Conservation (phyloP, 2,888 invertebrate genomes). For the Caenorhabditis sp. region DNA sequence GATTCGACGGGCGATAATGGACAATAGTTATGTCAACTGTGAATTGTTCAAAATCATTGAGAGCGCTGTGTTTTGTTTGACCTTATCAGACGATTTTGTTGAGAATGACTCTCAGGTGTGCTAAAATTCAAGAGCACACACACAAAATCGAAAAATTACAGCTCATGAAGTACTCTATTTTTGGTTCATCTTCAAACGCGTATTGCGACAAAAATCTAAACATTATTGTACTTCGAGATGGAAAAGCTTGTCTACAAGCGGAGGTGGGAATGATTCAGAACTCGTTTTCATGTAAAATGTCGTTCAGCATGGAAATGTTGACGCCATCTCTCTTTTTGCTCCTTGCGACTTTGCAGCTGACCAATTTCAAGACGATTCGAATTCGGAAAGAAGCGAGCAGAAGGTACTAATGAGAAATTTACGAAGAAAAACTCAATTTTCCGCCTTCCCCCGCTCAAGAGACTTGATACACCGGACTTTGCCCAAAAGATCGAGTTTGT, state of each 20-base stretch:
- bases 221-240: slow-evolving; percentile 50
- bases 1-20: slow-evolving; percentile 38
- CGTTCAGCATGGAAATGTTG: slow-evolving; percentile 72
- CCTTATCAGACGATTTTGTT: slow-evolving; percentile 37
- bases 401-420: slow-evolving; percentile 25
- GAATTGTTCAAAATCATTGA: slow-evolving; percentile 36
- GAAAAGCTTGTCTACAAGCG: slow-evolving; percentile 57
- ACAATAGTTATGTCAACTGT: slow-evolving; percentile 9
- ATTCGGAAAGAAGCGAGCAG: slow-evolving; percentile 4
- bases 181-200: slow-evolving; percentile 40
- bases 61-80: slow-evolving; percentile 36
- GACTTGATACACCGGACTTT: slow-evolving; percentile 5
- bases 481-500: slow-evolving; percentile 36
- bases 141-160: slow-evolving; percentile 1
- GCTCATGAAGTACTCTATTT: slow-evolving; percentile 58
- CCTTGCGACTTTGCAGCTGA: slow-evolving; percentile 57
- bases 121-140: background rate
- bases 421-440: slow-evolving; percentile 25
- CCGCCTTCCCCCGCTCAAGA: slow-evolving; percentile 4
- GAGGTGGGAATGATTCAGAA: slow-evolving; percentile 28
- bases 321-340: slow-evolving; percentile 67
- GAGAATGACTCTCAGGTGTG: slow-evolving; percentile 49
- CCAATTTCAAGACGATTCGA: slow-evolving; percentile 21
- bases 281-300: slow-evolving; percentile 4
- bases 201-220: slow-evolving; percentile 62